Evolutionary conservation across 2,113 vertebrate genomes (phyloP).

Genomic region (Eclectus roratus): DNA sequence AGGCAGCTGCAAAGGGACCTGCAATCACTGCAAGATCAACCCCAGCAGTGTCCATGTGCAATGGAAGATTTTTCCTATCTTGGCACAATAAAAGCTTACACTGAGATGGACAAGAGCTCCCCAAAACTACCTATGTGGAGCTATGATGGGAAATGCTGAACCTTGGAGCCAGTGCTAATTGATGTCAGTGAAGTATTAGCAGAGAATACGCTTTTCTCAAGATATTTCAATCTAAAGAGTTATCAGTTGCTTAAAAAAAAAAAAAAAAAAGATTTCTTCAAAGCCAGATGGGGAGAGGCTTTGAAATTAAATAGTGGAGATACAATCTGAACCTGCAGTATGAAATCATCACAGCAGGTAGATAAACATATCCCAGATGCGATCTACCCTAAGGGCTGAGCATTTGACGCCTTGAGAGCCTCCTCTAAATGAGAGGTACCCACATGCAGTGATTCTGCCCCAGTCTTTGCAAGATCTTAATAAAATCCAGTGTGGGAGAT

Average conservation of each 20-base stretch:
- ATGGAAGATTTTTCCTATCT: neutral
- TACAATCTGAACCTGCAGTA: slow-evolving; percentile 51
- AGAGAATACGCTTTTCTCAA: neutral
- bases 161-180: neutral
- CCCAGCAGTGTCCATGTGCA: neutral
- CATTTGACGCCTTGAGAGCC: slow-evolving; percentile 32
- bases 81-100: neutral
- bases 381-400: slow-evolving; percentile 43
- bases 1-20: neutral
- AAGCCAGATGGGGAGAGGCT: slow-evolving; percentile 50
- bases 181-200: neutral
- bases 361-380: slow-evolving; percentile 26
- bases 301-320: slow-evolving; percentile 53
- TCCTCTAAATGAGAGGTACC: neutral
- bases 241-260: neutral
- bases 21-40: neutral
- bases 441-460: neutral
- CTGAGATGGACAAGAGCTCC: neutral
- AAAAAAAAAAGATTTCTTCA: slow-evolving; percentile 5
- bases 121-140: rapidly evolving
- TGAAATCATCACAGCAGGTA: slow-evolving; percentile 59
- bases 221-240: neutral
- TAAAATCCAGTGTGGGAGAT: slow-evolving; percentile 4
- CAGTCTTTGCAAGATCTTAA: neutral
- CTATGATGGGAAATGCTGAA: neutral